A percentile compares a stretch with the other conserved stretches of the same genome.
phyloP scores from a whole-genome alignment of 2,888 invertebrate species.

The Operophtera brumata region DNA sequence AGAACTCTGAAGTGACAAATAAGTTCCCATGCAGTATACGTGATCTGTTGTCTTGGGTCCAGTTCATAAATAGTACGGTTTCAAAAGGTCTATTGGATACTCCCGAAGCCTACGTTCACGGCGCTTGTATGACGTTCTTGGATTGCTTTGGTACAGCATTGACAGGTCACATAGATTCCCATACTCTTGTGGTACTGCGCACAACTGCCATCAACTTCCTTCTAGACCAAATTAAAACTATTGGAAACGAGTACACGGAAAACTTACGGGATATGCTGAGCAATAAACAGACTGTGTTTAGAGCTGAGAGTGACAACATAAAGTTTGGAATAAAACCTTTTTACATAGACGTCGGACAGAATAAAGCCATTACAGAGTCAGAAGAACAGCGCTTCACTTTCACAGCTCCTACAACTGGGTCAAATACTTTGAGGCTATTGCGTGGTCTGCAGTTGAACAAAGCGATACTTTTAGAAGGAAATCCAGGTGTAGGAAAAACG shows the following conservation, averaged over 20 bases:
- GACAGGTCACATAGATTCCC: slow-evolving; percentile 84
- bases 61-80: slow-evolving; percentile 88
- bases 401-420: slow-evolving; percentile 87
- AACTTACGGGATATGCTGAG: slow-evolving; percentile 52
- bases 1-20: slow-evolving; percentile 84
- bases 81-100: slow-evolving; percentile 66
- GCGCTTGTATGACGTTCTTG: slow-evolving; percentile 93
- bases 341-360: slow-evolving; percentile 81
- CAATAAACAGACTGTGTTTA: slow-evolving; percentile 56
- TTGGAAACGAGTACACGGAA: slow-evolving; percentile 61
- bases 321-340: slow-evolving; percentile 90
- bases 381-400: slow-evolving; percentile 82
- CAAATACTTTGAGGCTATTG: slow-evolving; percentile 91
- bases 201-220: slow-evolving; percentile 80
- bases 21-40: slow-evolving; percentile 93
- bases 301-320: slow-evolving; percentile 54
- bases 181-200: slow-evolving; percentile 67
- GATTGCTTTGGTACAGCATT: slow-evolving; percentile 94
- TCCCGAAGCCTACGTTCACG: slow-evolving; percentile 90
- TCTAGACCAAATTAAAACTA: slow-evolving; percentile 71
- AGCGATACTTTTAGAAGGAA: slow-evolving; percentile 96
- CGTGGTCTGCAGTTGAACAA: slow-evolving; percentile 94
- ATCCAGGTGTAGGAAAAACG: slow-evolving; percentile 99
- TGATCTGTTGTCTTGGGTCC: slow-evolving; percentile 95
- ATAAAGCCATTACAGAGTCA: slow-evolving; percentile 39